These are phyloP conservation scores for Subanguina moxae DNA, from an alignment of 1,140 invertebrate genomes.

Conservation along the genomic window DNA sequence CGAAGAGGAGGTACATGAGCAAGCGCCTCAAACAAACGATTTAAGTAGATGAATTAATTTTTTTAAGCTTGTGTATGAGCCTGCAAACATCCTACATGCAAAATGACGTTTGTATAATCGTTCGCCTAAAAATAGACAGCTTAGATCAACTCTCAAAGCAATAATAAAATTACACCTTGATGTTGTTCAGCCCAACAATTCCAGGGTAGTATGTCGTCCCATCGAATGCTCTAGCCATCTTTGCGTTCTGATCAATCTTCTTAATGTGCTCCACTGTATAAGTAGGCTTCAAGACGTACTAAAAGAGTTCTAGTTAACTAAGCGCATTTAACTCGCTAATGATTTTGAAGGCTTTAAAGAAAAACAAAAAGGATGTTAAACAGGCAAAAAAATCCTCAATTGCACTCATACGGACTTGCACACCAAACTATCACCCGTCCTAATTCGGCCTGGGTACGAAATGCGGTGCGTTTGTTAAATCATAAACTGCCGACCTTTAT, in stretches of 20 bases:
- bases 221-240: conserved; percentile 88
- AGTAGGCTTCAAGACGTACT: conserved; percentile 94
- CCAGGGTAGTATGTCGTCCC: conserved; percentile 89
- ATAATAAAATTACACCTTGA: conserved; percentile 66
- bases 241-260: conserved; percentile 75
- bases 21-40: conserved; percentile 75
- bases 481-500: conserved; percentile 71
- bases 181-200: conserved; percentile 86
- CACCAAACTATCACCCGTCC: too few relatives aligned
- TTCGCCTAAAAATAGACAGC: conserved; percentile 70
- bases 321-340: not conserved
- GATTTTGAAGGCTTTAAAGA: not conserved
- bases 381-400: conserved; percentile 16
- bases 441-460: too few relatives aligned
- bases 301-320: conserved; percentile 40
- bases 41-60: too few relatives aligned
- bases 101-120: conserved; percentile 97
- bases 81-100: conserved; percentile 70
- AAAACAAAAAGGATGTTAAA: conserved; percentile 1
- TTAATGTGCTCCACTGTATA: conserved; percentile 78
- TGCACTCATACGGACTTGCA: conserved; percentile 8
- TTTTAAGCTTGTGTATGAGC: not conserved
- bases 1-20: conserved; percentile 87
- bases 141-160: too few relatives aligned
- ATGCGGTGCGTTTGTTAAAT: too few relatives aligned